Evolutionary conservation across 2,113 vertebrate species (phyloP).

Genomic region (Rissa tridactyla): DNA sequence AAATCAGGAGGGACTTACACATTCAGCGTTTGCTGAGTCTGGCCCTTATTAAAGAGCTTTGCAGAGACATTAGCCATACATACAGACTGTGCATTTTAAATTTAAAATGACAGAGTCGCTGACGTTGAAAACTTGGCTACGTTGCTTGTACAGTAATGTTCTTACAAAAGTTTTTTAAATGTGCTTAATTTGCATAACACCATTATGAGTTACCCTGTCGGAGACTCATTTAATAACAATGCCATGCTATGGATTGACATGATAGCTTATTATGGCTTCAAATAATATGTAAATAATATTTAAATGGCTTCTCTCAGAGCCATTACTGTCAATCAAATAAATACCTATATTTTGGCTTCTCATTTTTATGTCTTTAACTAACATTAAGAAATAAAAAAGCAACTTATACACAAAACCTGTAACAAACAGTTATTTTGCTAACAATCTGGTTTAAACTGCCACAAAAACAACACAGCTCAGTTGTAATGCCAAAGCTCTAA

Average conservation of each 20-base stretch:
- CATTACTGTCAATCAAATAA: constrained; percentile 62
- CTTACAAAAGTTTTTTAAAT: not conserved
- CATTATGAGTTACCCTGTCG: not conserved
- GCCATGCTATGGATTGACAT: constrained; percentile 21
- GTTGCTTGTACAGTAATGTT: not conserved
- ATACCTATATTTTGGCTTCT: constrained; percentile 47
- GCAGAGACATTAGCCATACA: not conserved
- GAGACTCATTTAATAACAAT: constrained; percentile 47
- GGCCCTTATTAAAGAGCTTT: not conserved
- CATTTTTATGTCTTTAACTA: constrained; percentile 47
- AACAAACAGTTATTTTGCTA: constrained; percentile 47
- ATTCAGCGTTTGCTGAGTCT: not conserved
- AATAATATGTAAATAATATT: constrained; percentile 72
- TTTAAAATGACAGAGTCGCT: not conserved
- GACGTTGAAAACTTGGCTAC: not conserved
- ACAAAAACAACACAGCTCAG: not conserved
- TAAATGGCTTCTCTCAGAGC: constrained; percentile 62
- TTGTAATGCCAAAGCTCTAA: not conserved
- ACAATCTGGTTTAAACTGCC: constrained; percentile 15
- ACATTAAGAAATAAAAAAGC: constrained; percentile 38
- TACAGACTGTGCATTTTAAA: not conserved
- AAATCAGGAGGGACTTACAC: not conserved
- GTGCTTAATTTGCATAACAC: constrained; percentile 34
- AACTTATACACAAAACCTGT: constrained; percentile 5
- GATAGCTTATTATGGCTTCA: constrained; percentile 54